Evolutionary conservation across 1,140 invertebrate species (phyloP), one percentile per base, ranked within the genome.

Genomic region (Aphelinus atriplicis): DNA sequence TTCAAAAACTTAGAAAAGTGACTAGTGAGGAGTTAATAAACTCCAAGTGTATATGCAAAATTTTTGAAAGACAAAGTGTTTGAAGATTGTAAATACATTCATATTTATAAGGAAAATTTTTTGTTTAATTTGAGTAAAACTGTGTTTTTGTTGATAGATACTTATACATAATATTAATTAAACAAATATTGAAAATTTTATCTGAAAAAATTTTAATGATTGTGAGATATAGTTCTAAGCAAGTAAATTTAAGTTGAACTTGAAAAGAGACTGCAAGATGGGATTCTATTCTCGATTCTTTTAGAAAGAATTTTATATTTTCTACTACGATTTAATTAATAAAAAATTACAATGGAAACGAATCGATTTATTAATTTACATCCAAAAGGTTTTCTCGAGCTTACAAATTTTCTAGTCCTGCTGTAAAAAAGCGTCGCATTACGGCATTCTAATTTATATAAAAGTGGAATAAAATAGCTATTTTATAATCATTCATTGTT

Each of bases 281-380:
- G 26, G 26, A 26, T 26, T 26, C 26, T 26, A 26, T 26, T 26
- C 26, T 26, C 26, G 26, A 26, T 26, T 26, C 26, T 26, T 26
- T 26, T 26, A 26, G 26, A 26, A 26, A 26, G 26, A 26, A 26
- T 26, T 26, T 57, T 63, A 56, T 64, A 63, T 64, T 72, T 63
- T 55, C 61, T 65, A 64, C 7, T 64, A 26, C 26, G 26, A 48
- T 47, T n/a, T 42, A 26, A 56, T 67, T 67, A 76, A 62, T 74
- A 71, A 53, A 66, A 68, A 50, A 9, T 9, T 55, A 65, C 9
- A 73, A 42, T 73, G 58, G n/a, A 71, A 79, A 76, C 75, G 69
- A 68, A 68, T 62, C 62, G n/a, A 75, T 79, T 78, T 78, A 80
- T 80, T 80, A 70, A 77, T 82, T 78, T 77, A 79, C 68, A 72